phyloP scores from a whole-genome alignment of 2,797 vertebrate species.

The Enteromius fasciolatus region DNA sequence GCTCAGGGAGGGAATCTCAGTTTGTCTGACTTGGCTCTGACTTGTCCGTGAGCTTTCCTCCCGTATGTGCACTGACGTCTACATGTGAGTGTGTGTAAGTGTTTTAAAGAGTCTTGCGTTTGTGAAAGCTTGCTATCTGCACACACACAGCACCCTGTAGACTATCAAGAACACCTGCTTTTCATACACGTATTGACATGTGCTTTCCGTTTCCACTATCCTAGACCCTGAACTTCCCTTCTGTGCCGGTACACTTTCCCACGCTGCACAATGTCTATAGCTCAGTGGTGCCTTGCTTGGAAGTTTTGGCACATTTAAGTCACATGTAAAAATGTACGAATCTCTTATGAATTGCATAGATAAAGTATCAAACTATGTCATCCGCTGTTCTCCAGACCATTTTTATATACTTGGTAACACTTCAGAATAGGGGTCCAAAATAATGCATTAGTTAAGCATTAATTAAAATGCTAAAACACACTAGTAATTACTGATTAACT shows the following conservation, averaged over 20 bases:
- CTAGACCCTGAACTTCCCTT: neutral
- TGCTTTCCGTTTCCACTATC: neutral
- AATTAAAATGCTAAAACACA: no score
- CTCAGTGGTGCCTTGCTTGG: neutral
- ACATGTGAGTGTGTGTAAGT: neutral
- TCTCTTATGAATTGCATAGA: neutral
- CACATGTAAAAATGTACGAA: neutral
- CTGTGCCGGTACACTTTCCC: neutral
- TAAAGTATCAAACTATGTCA: neutral
- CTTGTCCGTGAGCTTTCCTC: slow-evolving; percentile 40
- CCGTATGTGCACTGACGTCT: slow-evolving; percentile 49
- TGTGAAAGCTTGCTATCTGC: neutral
- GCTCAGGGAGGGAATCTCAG: slow-evolving; percentile 27
- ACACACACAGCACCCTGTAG: neutral
- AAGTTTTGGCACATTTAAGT: no score
- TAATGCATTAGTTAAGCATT: no score
- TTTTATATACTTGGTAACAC: no score
- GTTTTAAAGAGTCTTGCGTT: slow-evolving; percentile 1
- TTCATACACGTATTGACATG: neutral
- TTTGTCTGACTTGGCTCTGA: slow-evolving; percentile 49
- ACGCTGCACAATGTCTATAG: neutral
- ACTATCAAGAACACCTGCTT: neutral
- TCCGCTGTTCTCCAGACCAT: neutral
- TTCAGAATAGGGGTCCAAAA: no score
- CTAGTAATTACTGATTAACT: no score